Evolutionary conservation across 1,140 invertebrate species (phyloP).

Genomic region (Drosophila orena): DNA sequence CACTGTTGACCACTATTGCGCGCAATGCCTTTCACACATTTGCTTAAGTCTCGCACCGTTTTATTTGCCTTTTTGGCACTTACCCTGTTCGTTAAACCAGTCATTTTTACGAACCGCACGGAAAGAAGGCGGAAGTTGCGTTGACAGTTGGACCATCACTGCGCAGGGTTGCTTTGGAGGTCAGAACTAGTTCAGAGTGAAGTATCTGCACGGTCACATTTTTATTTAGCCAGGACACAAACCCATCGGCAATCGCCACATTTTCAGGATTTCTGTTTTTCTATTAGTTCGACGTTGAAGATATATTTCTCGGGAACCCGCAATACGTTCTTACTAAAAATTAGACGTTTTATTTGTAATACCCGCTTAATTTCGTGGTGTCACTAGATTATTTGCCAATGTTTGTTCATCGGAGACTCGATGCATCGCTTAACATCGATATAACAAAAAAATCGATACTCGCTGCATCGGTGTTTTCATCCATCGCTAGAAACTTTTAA

Average conservation of each 20-base stretch:
- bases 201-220: not conserved
- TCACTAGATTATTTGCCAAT: no score
- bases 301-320: no score
- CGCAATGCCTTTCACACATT: constrained; percentile 36
- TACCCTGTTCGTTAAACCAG: constrained; percentile 89
- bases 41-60: constrained; percentile 17
- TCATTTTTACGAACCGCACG: constrained; percentile 88
- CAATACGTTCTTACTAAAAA: no score
- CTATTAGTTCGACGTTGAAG: no score
- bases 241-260: not conserved
- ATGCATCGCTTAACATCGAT: no score
- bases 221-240: not conserved
- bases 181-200: constrained; percentile 2
- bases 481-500: no score
- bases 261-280: not conserved
- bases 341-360: no score
- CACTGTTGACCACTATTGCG: not conserved
- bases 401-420: no score
- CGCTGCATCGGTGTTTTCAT: no score
- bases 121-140: constrained; percentile 86
- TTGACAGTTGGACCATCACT: constrained; percentile 64
- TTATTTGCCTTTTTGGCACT: constrained; percentile 60
- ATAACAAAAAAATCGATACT: no score
- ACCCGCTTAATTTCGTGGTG: no score
- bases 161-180: constrained; percentile 59